phyloP scores from a whole-genome alignment of 1,140 invertebrate genomes.

The Helicorthomorpha holstii region DNA sequence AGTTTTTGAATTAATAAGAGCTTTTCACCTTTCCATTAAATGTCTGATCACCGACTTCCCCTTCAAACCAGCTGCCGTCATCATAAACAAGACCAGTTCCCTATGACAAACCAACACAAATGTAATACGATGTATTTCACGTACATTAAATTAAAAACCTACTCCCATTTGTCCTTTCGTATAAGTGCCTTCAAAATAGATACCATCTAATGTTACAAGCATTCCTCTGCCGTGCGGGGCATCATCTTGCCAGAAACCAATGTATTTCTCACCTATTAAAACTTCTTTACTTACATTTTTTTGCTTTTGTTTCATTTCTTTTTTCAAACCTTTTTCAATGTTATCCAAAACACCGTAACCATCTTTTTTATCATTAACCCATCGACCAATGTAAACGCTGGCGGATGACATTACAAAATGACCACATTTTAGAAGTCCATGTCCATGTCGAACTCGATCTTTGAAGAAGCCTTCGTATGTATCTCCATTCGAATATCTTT shows the following conservation, averaged over 20 bases:
- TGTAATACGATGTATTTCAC: neutral
- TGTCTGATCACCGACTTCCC: conserved; percentile 58
- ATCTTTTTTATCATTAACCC: conserved; percentile 49
- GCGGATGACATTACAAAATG: conserved; percentile 52
- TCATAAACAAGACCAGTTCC: conserved; percentile 68
- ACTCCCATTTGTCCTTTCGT: conserved; percentile 54
- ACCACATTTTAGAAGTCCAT: conserved; percentile 62
- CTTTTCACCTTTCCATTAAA: conserved; percentile 45
- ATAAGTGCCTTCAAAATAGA: conserved; percentile 78
- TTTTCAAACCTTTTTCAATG: conserved; percentile 33
- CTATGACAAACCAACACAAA: conserved; percentile 22
- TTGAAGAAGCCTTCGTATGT: conserved; percentile 70
- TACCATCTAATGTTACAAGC: conserved; percentile 69
- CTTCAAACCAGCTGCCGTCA: conserved; percentile 74
- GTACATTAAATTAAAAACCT: conserved; percentile 19
- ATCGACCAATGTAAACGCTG: conserved; percentile 70
- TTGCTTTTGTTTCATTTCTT: neutral
- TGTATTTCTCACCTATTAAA: conserved; percentile 60
- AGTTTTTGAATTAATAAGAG: neutral
- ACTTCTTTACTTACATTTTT: no score
- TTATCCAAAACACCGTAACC: conserved; percentile 79
- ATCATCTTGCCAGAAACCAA: conserved; percentile 69
- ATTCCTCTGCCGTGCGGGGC: conserved; percentile 59
- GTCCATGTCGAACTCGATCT: conserved; percentile 61
- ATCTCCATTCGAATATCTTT: conserved; percentile 44